These are phyloP conservation scores for Globodera ellingtonae DNA, from an alignment of 1,140 invertebrate species.

Conservation along the genomic window DNA sequence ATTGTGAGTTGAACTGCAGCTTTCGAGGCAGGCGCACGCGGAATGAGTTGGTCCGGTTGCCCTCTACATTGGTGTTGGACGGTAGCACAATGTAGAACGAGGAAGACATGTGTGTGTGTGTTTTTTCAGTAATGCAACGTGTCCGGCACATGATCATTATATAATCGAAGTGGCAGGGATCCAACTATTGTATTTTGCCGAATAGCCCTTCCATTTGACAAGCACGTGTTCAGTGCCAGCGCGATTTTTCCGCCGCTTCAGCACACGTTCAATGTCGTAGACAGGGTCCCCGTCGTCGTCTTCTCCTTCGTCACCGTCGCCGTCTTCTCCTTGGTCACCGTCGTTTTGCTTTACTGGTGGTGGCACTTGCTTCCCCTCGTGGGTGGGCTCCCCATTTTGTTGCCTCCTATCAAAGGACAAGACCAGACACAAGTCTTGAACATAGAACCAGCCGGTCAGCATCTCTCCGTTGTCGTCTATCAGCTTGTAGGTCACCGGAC, in stretches of 20 bases:
- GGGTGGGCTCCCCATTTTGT: too few species aligned
- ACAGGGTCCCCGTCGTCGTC: too few species aligned
- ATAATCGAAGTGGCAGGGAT: too few species aligned
- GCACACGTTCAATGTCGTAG: too few species aligned
- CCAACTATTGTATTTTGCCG: constrained; percentile 16
- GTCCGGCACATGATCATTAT: not conserved
- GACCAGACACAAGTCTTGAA: constrained; percentile 32
- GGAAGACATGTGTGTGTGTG: not conserved
- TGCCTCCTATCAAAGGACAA: too few species aligned
- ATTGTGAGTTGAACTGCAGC: constrained; percentile 1
- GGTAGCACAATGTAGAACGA: not conserved
- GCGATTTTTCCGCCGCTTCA: too few species aligned
- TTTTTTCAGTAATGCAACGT: not conserved
- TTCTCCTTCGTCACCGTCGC: too few species aligned
- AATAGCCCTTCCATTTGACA: constrained; percentile 26
- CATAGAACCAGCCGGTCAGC: constrained; percentile 25
- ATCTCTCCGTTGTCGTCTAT: constrained; percentile 5
- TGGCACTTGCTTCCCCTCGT: too few species aligned
- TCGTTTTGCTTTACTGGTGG: too few species aligned
- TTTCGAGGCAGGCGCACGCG: not conserved
- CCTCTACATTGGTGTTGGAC: not conserved
- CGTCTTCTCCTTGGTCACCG: not conserved
- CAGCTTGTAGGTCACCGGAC: constrained; percentile 8
- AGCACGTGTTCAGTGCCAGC: too few species aligned
- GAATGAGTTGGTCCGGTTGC: not conserved